These are phyloP conservation scores for Stegostoma tigrinum DNA, from an alignment of 2,113 vertebrate species.

Conservation along the genomic window DNA sequence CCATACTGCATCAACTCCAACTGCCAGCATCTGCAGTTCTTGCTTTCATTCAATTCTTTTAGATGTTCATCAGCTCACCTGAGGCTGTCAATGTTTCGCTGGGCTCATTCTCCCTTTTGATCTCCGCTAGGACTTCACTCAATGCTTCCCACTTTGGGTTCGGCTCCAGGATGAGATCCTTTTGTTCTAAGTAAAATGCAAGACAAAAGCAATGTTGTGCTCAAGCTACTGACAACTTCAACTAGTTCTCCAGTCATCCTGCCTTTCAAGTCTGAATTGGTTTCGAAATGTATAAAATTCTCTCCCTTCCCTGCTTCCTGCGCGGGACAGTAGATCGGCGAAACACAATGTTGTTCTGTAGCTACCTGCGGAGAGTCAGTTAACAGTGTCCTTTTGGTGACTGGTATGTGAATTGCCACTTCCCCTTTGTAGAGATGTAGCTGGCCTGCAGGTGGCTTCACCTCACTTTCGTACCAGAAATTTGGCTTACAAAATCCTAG, in stretches of 20 bases:
- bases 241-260: not conserved
- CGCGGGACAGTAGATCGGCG: not conserved
- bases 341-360: not conserved
- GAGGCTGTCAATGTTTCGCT: constrained; percentile 70
- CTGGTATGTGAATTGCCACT: not conserved
- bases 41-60: not conserved
- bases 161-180: constrained; percentile 77
- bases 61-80: constrained; percentile 48
- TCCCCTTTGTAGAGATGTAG: not conserved
- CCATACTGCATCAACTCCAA: too few species aligned
- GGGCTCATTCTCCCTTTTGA: constrained; percentile 80
- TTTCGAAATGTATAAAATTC: not conserved
- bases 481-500: not conserved
- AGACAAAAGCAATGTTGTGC: not conserved
- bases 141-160: constrained; percentile 94
- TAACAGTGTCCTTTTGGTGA: not conserved
- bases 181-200: constrained; percentile 56
- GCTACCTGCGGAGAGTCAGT: not conserved
- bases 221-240: not conserved
- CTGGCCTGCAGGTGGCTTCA: not conserved
- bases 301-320: not conserved
- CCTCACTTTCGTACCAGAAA: not conserved
- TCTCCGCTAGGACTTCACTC: constrained; percentile 82
- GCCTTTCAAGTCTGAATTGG: not conserved
- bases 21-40: too few species aligned